Conservation (phyloP, 1,140 invertebrate genomes). For the Pachyrhynchus sulphureomaculatus region DNA sequence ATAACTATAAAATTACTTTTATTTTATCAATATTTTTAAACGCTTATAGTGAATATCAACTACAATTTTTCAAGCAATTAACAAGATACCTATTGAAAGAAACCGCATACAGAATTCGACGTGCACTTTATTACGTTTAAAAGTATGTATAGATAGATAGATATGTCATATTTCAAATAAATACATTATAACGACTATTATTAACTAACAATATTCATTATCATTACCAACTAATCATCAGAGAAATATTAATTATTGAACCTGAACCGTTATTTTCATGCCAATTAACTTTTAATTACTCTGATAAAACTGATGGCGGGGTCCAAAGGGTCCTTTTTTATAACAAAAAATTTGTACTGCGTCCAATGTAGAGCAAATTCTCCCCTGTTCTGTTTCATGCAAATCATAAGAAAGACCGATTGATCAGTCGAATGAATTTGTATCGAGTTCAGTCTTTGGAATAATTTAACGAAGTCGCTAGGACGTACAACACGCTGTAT, state of each 20-base stretch:
- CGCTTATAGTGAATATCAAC: no score
- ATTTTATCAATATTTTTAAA: no score
- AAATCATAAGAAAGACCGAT: conserved; percentile 17
- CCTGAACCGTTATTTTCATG: conserved; percentile 11
- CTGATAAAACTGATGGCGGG: background rate
- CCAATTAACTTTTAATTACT: conserved; percentile 14
- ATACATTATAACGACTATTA: background rate
- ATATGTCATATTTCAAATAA: background rate
- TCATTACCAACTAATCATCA: conserved; percentile 1
- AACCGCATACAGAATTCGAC: no score
- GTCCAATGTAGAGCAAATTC: conserved; percentile 10
- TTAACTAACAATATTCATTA: background rate
- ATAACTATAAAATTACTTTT: no score
- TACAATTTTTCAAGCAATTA: no score
- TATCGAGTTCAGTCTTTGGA: conserved; percentile 25
- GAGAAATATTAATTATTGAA: background rate
- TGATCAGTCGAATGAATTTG: conserved; percentile 20
- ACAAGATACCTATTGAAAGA: no score
- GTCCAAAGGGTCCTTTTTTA: background rate
- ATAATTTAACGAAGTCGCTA: conserved; percentile 26
- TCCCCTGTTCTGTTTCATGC: conserved; percentile 22
- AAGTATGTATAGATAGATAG: background rate
- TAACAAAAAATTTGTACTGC: conserved; percentile 2
- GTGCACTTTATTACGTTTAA: no score
- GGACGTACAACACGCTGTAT: conserved; percentile 12